Percentiles rank a stretch among this genome's conserved stretches.
These are phyloP conservation scores for Heterodera carotae DNA, from an alignment of 1,140 invertebrate species.

Conservation along the genomic window DNA sequence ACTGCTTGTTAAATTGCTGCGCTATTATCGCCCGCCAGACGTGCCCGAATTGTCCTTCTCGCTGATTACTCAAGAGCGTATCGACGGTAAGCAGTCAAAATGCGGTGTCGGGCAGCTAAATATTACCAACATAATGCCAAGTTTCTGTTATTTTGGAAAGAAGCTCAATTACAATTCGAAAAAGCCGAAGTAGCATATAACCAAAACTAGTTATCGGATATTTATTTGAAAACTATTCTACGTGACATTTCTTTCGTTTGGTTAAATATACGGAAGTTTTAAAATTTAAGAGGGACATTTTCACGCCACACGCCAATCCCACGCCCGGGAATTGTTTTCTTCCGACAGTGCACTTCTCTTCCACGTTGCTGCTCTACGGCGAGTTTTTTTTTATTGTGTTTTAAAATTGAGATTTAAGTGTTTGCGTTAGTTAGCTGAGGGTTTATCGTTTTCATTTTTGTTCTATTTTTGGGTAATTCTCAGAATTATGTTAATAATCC, in stretches of 20 bases:
- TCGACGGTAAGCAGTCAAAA: constrained; percentile 21
- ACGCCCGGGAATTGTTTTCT: constrained; percentile 40
- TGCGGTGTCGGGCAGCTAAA: too few relatives aligned
- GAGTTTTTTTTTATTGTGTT: constrained; percentile 17
- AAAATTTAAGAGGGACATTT: constrained; percentile 21
- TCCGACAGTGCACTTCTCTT: constrained; percentile 33
- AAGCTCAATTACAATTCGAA: not conserved
- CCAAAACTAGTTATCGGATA: too few relatives aligned
- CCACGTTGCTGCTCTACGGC: constrained; percentile 31
- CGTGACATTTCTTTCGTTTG: too few relatives aligned
- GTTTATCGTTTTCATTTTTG: too few relatives aligned
- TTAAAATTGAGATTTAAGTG: constrained; percentile 2
- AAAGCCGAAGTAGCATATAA: too few relatives aligned
- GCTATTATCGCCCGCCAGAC: constrained; percentile 47
- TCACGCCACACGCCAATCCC: constrained; percentile 23
- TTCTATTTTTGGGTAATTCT: too few relatives aligned
- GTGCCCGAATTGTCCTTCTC: constrained; percentile 46
- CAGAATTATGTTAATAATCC: not conserved
- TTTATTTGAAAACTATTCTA: too few relatives aligned
- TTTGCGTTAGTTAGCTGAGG: too few relatives aligned
- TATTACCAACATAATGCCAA: too few relatives aligned
- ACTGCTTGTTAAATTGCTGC: constrained; percentile 41
- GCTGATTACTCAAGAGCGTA: constrained; percentile 44
- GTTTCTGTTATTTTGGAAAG: too few relatives aligned
- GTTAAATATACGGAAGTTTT: not conserved